phyloP scores from a whole-genome alignment of 2,797 vertebrate genomes.

The Coluber constrictor region DNA sequence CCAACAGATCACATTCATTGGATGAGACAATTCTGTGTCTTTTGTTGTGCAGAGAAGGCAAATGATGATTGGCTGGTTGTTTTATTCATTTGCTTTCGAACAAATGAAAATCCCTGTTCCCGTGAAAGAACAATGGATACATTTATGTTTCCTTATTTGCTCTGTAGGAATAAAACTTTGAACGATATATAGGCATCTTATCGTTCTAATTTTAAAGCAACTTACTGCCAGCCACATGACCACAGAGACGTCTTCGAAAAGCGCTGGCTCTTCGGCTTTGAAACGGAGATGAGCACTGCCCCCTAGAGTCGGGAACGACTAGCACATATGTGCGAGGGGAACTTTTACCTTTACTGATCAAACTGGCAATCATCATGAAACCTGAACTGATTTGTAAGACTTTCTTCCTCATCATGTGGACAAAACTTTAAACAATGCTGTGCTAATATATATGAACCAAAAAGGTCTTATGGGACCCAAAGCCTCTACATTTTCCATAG shows the following conservation, averaged over 20 bases:
- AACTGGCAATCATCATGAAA: slow-evolving; percentile 15
- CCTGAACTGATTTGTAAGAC: not conserved
- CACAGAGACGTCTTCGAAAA: no score
- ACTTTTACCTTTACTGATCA: not conserved
- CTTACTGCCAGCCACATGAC: not conserved
- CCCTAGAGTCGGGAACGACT: no score
- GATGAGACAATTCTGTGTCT: not conserved
- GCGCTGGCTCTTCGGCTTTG: no score
- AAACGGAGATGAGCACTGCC: no score
- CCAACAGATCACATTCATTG: not conserved
- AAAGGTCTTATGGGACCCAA: not conserved
- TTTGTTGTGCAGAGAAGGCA: not conserved
- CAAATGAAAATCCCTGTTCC: not conserved
- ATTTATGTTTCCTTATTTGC: not conserved
- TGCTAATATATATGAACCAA: not conserved
- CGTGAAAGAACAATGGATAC: not conserved
- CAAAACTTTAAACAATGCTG: not conserved
- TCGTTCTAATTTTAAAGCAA: not conserved
- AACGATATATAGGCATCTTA: not conserved
- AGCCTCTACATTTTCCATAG: slow-evolving; percentile 13
- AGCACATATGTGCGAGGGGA: no score
- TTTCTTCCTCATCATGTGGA: slow-evolving; percentile 6
- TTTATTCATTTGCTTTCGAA: not conserved
- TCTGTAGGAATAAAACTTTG: not conserved
- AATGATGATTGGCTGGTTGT: not conserved